phyloP scores from a whole-genome alignment of 2,113 vertebrate genomes.

The Ochotona princeps region DNA sequence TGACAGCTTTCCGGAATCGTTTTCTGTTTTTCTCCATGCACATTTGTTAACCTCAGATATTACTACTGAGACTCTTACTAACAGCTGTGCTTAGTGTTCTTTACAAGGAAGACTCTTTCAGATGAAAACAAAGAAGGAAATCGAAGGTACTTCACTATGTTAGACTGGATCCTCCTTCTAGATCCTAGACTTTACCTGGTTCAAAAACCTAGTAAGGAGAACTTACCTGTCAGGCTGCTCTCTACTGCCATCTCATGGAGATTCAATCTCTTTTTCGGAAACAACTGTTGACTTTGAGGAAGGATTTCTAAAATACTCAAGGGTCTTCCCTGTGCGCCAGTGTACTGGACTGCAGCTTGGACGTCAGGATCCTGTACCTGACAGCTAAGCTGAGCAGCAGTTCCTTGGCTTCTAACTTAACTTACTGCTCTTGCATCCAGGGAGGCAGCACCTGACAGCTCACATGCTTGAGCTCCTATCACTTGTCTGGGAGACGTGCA shows the following conservation, averaged over 20 bases:
- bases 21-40: background rate
- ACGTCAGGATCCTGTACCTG: no score
- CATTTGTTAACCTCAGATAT: background rate
- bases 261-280: background rate
- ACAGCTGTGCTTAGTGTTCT: background rate
- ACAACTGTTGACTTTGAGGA: background rate
- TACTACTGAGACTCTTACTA: background rate
- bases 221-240: background rate
- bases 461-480: no score
- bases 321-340: no score
- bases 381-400: no score
- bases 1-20: background rate
- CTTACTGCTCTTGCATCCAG: no score
- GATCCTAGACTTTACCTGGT: background rate
- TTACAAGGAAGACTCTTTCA: background rate
- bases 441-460: no score
- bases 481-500: no score
- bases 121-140: conserved; percentile 37
- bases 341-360: no score
- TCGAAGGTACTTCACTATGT: background rate
- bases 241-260: conserved; percentile 36
- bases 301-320: background rate
- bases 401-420: no score
- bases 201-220: background rate
- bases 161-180: background rate